Base-by-base conservation (phyloP, 2,113 vertebrate genomes). In the Hymenochirus boettgeri region DNA sequence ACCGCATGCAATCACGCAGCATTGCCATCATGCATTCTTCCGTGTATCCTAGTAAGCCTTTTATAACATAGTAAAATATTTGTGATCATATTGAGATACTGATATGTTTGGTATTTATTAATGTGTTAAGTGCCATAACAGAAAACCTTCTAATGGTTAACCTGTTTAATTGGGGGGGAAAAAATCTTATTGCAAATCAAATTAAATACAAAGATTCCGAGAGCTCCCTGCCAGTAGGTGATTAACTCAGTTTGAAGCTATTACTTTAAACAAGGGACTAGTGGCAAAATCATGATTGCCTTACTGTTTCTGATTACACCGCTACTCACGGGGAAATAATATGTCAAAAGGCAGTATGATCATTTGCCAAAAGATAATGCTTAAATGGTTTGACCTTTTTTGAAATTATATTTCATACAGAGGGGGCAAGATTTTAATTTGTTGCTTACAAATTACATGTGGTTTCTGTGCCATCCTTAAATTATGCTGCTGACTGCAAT, bases 211-310 rank as follows among this genome's bases (percentile, higher is more conserved):
- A 10, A 8, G 15, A 29, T 54, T 24, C 46, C 17, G 10, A 15
- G 10, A 27, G 45, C 46, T 4, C n/a, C 54, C 47, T 18, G 39
- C 37, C 46, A 12, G 35, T 17, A 37, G 37, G 22, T 39, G 42
- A 63, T 63, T 56, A 51, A 70, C 58, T 35, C 59, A 55, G 61
- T 50, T 56, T 55, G 50, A 70, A 18, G 42, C 25, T 62, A 62
- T 62, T 70, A 55, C 45, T 51, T 55, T 62, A 39, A 42, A 47
- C 39, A 35, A 22, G 35, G 19, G 58, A 55, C 26, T 21, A 27
- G 8, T n/a, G 24, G 29, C 47, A 11, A 11, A 19, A 37, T 26
- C 21, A 47, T 17, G 19, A 17, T 21, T 66, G 11, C 27, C 26
- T 3, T 27, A 15, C 48, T 21, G 25, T n/a, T 6, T 39, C 2